phyloP scores from a whole-genome alignment of 2,113 vertebrate genomes.

The Thalassarche chlororhynchos region DNA sequence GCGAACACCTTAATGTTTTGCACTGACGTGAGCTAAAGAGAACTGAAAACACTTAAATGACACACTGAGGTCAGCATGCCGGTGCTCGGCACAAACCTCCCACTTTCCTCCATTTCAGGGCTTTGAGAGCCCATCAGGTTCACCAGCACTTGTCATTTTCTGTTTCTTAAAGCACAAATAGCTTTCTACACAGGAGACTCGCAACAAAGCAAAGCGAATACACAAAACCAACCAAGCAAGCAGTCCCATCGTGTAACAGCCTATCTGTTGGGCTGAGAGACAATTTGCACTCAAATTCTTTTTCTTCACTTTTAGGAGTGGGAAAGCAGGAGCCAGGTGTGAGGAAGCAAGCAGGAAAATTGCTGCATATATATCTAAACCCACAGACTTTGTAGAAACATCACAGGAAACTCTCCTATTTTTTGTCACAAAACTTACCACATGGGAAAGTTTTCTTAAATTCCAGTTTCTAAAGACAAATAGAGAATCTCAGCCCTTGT shows the following conservation, averaged over 20 bases:
- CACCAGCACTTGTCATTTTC: background rate
- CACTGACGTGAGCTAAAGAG: background rate
- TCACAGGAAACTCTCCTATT: background rate
- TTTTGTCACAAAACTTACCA: background rate
- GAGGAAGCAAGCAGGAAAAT: background rate
- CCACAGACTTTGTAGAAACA: background rate
- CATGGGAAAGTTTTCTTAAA: background rate
- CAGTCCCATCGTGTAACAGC: background rate
- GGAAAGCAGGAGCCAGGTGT: background rate
- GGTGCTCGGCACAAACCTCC: background rate
- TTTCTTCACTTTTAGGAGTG: background rate
- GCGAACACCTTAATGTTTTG: background rate
- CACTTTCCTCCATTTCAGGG: background rate
- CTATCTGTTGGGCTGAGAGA: background rate
- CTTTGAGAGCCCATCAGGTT: background rate
- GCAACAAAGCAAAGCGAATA: background rate
- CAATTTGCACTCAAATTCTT: background rate
- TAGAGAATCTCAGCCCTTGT: background rate
- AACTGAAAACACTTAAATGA: background rate
- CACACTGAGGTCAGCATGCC: background rate
- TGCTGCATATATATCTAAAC: background rate
- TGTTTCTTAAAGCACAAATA: conserved; percentile 10
- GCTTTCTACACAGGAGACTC: background rate
- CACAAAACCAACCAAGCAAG: conserved; percentile 13
- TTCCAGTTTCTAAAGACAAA: background rate